Conservation (phyloP, 2,797 vertebrate species). For the Crocidura indochinensis region DNA sequence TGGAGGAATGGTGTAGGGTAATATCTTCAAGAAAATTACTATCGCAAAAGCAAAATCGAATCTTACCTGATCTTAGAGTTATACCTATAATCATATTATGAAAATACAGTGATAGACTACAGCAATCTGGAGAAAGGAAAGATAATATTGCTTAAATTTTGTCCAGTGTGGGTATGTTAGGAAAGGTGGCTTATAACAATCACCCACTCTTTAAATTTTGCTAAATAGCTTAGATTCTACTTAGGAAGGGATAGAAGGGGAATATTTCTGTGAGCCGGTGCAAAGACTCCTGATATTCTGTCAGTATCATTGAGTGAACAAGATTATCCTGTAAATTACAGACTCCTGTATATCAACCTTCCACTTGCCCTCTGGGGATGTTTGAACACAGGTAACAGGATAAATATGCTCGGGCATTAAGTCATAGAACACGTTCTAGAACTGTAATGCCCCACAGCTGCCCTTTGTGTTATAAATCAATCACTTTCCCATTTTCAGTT, state of each 20-base stretch:
- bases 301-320: background rate
- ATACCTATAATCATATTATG: background rate
- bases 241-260: background rate
- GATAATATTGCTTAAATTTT: background rate
- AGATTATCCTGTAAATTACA: background rate
- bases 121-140: conserved; percentile 18
- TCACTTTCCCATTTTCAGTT: background rate
- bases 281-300: background rate
- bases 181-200: background rate
- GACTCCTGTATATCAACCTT: background rate
- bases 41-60: background rate
- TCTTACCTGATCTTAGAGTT: background rate
- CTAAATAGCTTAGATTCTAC: background rate
- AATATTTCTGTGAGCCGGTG: background rate
- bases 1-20: too few species aligned
- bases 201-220: background rate
- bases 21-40: background rate
- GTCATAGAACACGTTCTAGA: background rate
- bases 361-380: background rate
- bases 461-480: background rate
- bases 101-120: background rate
- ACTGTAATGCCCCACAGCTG: background rate
- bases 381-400: conserved; percentile 1
- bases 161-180: background rate
- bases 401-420: background rate